phyloP scores from a whole-genome alignment of 2,888 invertebrate genomes.

The Helobdella robusta region DNA sequence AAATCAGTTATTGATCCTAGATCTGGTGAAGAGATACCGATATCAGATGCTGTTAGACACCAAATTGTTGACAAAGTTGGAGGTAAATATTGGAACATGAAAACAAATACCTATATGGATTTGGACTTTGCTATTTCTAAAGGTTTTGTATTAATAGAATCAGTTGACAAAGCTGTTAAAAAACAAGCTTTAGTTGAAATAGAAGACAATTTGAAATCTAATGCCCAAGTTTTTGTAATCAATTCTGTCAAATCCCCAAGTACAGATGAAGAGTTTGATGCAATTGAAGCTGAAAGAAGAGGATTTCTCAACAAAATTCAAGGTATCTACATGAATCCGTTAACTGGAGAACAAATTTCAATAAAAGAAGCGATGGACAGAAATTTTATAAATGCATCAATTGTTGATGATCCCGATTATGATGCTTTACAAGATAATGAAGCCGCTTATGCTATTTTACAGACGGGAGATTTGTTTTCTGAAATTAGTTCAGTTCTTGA shows the following conservation, averaged over 20 bases:
- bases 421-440: constrained; percentile 39
- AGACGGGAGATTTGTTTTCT: constrained; percentile 30
- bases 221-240: constrained; percentile 33
- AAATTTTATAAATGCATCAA: constrained; percentile 33
- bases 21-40: constrained; percentile 63
- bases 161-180: constrained; percentile 28
- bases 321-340: constrained; percentile 58
- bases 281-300: constrained; percentile 35
- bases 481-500: constrained; percentile 55
- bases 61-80: constrained; percentile 73
- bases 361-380: constrained; percentile 34
- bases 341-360: constrained; percentile 65
- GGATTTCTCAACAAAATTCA: constrained; percentile 35
- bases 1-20: constrained; percentile 62
- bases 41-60: constrained; percentile 72
- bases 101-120: constrained; percentile 67
- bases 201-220: constrained; percentile 17
- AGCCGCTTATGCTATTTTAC: constrained; percentile 34
- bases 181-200: constrained; percentile 33
- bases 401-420: constrained; percentile 35
- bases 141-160: constrained; percentile 58
- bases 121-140: constrained; percentile 71
- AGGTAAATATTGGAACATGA: constrained; percentile 59
- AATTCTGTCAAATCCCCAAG: constrained; percentile 33
- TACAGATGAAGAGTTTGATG: constrained; percentile 30